phyloP scores from a whole-genome alignment of 2,113 vertebrate species.

The Pongo abelii region DNA sequence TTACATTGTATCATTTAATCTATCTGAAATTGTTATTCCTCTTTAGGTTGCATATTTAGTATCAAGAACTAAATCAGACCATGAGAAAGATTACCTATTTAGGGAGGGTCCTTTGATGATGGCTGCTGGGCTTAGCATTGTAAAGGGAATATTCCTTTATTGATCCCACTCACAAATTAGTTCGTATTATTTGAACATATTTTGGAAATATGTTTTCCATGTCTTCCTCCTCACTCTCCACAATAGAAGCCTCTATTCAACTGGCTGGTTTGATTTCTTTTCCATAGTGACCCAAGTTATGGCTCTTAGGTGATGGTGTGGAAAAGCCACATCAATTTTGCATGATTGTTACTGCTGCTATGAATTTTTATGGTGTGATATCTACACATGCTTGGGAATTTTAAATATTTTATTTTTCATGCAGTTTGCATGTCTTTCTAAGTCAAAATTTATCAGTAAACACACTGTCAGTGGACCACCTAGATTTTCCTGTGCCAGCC shows the following conservation, averaged over 20 bases:
- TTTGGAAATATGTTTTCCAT: not conserved
- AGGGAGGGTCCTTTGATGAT: not conserved
- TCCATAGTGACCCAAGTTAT: not conserved
- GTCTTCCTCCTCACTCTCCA: not conserved
- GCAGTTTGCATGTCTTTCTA: not conserved
- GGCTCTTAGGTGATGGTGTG: not conserved
- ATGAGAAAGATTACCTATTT: not conserved
- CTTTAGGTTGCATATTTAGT: not conserved
- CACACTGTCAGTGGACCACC: not conserved
- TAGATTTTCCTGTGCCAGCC: not conserved
- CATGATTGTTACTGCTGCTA: not conserved
- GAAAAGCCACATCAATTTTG: not conserved
- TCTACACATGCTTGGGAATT: conserved; percentile 28
- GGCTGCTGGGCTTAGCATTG: not conserved
- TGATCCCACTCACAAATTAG: not conserved
- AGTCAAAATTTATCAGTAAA: not conserved
- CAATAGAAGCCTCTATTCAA: not conserved
- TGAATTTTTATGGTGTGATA: not conserved
- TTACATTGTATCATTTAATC: not conserved
- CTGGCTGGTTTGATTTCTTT: not conserved
- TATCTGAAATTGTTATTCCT: not conserved
- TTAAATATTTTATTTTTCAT: conserved; percentile 1
- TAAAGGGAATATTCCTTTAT: not conserved
- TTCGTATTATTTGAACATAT: not conserved
- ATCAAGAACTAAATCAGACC: conserved; percentile 1